These are phyloP conservation scores for Microcebus tavaratra DNA, from an alignment of 2,113 vertebrate species.

Conservation along the genomic window DNA sequence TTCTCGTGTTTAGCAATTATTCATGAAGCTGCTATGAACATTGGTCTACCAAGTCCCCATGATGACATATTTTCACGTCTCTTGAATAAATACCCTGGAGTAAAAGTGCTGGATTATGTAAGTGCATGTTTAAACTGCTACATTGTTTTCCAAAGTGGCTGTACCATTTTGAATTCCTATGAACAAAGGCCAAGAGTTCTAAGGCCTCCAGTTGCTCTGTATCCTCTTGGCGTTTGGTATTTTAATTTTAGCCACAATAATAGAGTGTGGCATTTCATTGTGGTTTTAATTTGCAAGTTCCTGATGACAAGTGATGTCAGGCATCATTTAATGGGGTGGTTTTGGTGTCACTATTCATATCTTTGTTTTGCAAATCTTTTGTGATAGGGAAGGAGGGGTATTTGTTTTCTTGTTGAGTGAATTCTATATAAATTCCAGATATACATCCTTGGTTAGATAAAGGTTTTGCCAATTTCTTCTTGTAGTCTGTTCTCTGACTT, in stretches of 20 bases:
- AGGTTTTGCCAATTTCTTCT: background rate
- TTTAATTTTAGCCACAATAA: background rate
- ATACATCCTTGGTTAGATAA: background rate
- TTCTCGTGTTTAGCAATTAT: background rate
- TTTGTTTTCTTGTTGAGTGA: background rate
- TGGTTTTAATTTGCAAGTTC: background rate
- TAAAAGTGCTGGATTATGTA: background rate
- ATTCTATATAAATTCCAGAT: background rate
- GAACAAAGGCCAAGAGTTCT: background rate
- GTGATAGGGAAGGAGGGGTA: too few relatives aligned
- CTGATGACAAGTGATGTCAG: background rate
- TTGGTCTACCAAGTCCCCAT: background rate
- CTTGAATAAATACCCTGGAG: background rate
- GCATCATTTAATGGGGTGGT: background rate
- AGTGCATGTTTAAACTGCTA: background rate
- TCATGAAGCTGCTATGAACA: background rate
- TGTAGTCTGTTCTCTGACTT: background rate
- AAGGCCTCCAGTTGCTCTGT: background rate
- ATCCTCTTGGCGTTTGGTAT: background rate
- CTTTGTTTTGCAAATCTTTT: background rate
- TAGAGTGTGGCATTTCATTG: background rate
- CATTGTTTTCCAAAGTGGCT: background rate
- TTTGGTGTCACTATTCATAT: background rate
- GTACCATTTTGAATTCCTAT: background rate
- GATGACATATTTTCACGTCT: background rate